Base-by-base conservation (phyloP, 2,113 vertebrate species). In the Malurus alboscapulatus region DNA sequence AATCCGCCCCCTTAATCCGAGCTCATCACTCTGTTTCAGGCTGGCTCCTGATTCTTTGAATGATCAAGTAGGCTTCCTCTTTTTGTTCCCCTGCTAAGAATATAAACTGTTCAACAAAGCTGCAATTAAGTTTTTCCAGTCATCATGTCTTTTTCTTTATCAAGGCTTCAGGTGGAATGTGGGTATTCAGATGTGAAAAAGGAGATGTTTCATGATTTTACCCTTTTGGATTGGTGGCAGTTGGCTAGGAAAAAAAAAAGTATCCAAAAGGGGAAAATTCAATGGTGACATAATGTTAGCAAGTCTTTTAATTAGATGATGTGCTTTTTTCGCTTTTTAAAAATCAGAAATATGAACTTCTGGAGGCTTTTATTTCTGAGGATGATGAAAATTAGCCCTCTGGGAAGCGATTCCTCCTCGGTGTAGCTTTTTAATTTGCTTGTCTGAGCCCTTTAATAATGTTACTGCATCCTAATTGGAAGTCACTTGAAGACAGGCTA, bases 401-500 rank as follows among this genome's bases (percentile, higher is more conserved):
- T 44, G 78, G 59, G 88, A 95, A 92, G 77, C 0, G 0, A 71
- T 88, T 94, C 63, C 66, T 94, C 65, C 20, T 34, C 50, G 27
- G 27, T 36, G 55, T 40, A 92, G 54, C 67, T 91, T 27, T 93
- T 84, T 74, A 93, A 94, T 86, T 88, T 95, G 75, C 87, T 77
- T 82, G 17, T 67, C 74, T 81, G 75, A 95, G 57, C 38, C 25
- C 50, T 78, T 83, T 59, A 59, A 72, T 77, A 71, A 45, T 62
- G 79, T 82, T 94, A 45, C 85, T 68, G 71, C 58, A 68, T 92
- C 66, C 77, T 96, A 92, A 97, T 57, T 92, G 87, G 73, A 93
- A 96, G 75, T 87, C 47, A 54, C 51, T 87, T 93, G 51, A 83
- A 95, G 94, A 83, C 57, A 91, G 71, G 66, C 44, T 73, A 29